These are phyloP conservation scores for Hypomesus transpacificus DNA, from an alignment of 2,113 vertebrate species.

Conservation along the genomic window DNA sequence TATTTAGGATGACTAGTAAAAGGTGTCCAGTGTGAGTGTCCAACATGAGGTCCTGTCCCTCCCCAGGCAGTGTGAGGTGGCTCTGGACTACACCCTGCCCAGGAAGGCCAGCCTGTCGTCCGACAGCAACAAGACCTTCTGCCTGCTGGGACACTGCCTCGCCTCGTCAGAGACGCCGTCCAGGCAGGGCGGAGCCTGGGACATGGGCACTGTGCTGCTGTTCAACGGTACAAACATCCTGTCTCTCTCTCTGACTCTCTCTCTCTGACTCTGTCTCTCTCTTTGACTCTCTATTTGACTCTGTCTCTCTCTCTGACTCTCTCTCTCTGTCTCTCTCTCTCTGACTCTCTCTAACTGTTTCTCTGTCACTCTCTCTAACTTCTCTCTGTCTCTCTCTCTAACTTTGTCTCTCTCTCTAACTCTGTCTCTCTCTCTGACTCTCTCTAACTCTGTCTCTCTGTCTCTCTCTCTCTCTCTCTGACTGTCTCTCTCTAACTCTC, in stretches of 20 bases:
- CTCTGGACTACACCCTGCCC: slow-evolving; percentile 87
- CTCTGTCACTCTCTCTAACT: background rate
- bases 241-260: background rate
- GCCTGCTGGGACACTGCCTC: slow-evolving; percentile 86
- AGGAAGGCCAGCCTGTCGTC: slow-evolving; percentile 91
- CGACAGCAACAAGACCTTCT: slow-evolving; percentile 95
- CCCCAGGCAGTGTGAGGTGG: slow-evolving; percentile 84
- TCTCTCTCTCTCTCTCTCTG: too few species aligned
- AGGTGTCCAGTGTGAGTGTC: background rate
- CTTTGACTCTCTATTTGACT: background rate
- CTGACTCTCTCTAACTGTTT: background rate
- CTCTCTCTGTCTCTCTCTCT: background rate
- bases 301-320: background rate
- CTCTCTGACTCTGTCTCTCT: background rate
- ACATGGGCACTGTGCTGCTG: slow-evolving; percentile 86
- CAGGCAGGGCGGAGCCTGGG: slow-evolving; percentile 74
- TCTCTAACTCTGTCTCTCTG: too few species aligned
- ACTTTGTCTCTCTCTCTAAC: too few species aligned
- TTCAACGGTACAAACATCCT: slow-evolving; percentile 77
- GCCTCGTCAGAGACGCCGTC: slow-evolving; percentile 76
- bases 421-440: background rate
- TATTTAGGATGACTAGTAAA: too few species aligned
- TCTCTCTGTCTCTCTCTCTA: background rate
- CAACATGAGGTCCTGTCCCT: too few species aligned
- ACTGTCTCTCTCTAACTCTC: background rate